Percentiles rank a stretch among this genome's conserved stretches.
phyloP scores from a whole-genome alignment of 1,140 invertebrate species.

The Melipona quadrifasciata region DNA sequence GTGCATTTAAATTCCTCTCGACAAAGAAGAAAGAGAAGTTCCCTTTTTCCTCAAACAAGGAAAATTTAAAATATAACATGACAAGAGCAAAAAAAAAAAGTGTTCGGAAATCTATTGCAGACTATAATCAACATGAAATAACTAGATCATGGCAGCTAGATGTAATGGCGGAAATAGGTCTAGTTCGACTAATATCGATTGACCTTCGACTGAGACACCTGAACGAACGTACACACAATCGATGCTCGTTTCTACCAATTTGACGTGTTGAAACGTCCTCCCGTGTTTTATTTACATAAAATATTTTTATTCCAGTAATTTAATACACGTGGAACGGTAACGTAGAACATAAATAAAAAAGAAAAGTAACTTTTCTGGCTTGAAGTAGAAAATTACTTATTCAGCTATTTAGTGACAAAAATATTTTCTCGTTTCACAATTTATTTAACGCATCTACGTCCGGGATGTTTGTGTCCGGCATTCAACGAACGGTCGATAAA shows the following conservation, averaged over 20 bases:
- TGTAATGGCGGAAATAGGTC: constrained; percentile 15
- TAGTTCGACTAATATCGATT: constrained; percentile 51
- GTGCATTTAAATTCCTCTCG: too few species aligned
- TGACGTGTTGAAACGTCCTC: not conserved
- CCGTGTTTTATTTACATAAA: not conserved
- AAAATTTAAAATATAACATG: not conserved
- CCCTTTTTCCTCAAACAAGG: not conserved
- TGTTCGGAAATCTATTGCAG: not conserved
- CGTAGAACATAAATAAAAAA: not conserved
- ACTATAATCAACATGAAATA: not conserved
- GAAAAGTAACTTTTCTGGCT: not conserved
- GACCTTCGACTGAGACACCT: constrained; percentile 60
- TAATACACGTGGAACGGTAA: not conserved
- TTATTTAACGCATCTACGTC: too few species aligned
- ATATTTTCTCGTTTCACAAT: too few species aligned
- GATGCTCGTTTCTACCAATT: constrained; percentile 26
- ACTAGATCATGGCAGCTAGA: not conserved
- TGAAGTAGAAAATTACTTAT: not conserved
- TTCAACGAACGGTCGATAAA: too few species aligned
- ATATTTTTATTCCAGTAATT: not conserved
- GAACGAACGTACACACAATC: constrained; percentile 24
- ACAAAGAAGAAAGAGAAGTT: too few species aligned
- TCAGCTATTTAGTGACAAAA: not conserved
- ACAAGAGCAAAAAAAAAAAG: not conserved
- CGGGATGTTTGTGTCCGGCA: too few species aligned